Base-by-base conservation (phyloP, 2,888 invertebrate genomes). In the Erebia palarica region DNA sequence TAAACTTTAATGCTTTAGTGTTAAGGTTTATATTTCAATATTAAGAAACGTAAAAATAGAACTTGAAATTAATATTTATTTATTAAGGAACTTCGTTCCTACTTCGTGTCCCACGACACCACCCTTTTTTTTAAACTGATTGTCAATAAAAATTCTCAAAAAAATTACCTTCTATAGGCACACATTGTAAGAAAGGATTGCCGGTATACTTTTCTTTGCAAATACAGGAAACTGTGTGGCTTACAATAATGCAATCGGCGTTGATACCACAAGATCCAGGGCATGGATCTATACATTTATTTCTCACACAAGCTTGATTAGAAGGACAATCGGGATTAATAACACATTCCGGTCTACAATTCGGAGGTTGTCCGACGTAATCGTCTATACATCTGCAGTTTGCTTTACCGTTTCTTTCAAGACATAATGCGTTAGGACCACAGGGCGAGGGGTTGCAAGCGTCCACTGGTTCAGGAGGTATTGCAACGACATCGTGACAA, bases 201-300 rank as follows among this genome's bases (percentile, higher is more conserved):
- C 98, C 98, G 10, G 95, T 96, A 84, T 94, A 97, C 77, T 96
- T 96, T 49, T 94, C 87, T 42, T 94, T 94, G 82, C 98, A 98
- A 9, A 95, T 96, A 81, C 98, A 98, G 1, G 96, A 96, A 0
- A 97, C 97, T 1, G 96, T 96, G 80, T 97, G 97, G 75, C 96
- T 96, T 8, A 97, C 95, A 27, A 97, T 95, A 66, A 95, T 94
- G 81, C 97, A 97, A 79, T 96, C 96, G 7, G 97, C 96, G 82
- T 96, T 96, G 14, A 95, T 91, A 58, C 97, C 97, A 85, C 97
- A 97, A 47, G 96, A 96, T 55, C 96, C 97, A 58, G 96, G 96
- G 79, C 97, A 97, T 10, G 97, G 97, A 90, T 97, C 96, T 76
- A 94, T 94, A 83, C 97, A 97, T 89, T 96, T 96, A 77, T 96